A percentile compares a stretch with the other conserved stretches of the same genome.
These are phyloP conservation scores for Cyprinodon brontotheroides DNA, from an alignment of 2,113 vertebrate species.

Conservation along the genomic window DNA sequence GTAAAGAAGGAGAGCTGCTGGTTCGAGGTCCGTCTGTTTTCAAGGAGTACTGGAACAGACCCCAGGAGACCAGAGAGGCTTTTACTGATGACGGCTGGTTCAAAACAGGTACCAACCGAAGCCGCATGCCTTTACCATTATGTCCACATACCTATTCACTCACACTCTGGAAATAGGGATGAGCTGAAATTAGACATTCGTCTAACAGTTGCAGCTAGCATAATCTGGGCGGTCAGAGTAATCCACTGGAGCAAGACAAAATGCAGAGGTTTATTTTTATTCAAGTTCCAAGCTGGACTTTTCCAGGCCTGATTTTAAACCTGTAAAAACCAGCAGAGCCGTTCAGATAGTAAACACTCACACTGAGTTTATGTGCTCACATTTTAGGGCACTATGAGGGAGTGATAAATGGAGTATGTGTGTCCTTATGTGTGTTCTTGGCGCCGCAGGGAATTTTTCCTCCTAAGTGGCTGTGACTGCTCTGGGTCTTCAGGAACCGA, in stretches of 20 bases:
- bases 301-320: conserved; percentile 43
- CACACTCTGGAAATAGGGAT: conserved; percentile 23
- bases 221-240: conserved; percentile 42
- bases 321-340: conserved; percentile 37
- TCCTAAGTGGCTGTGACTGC: conserved; percentile 76
- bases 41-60: conserved; percentile 91
- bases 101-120: conserved; percentile 84
- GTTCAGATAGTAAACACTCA: conserved; percentile 18
- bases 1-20: conserved; percentile 89
- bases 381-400: conserved; percentile 52
- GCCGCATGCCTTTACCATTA: background rate
- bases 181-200: background rate
- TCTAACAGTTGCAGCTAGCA: conserved; percentile 46
- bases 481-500: conserved; percentile 65
- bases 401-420: conserved; percentile 72
- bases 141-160: conserved; percentile 7
- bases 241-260: conserved; percentile 29
- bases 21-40: conserved; percentile 89
- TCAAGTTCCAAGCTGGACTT: conserved; percentile 35
- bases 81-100: conserved; percentile 94
- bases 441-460: conserved; percentile 73
- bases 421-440: conserved; percentile 74
- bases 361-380: background rate
- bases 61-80: conserved; percentile 81
- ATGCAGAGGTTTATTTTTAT: conserved; percentile 39